These are phyloP conservation scores for Volucella zonaria DNA, from an alignment of 2,888 invertebrate genomes.

Conservation along the genomic window DNA sequence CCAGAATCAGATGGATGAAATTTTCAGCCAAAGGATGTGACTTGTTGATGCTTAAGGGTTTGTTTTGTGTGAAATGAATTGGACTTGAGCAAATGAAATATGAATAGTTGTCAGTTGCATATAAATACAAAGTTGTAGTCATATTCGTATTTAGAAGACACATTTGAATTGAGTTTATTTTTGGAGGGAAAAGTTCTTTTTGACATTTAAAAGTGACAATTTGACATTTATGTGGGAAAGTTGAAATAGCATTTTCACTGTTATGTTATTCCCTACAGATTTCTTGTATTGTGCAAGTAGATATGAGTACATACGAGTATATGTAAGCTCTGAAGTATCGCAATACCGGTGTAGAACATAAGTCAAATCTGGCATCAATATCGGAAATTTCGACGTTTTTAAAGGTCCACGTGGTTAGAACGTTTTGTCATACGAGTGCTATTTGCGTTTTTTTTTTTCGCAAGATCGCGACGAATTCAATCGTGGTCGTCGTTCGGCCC, in stretches of 20 bases:
- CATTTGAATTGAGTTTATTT: constrained; percentile 16
- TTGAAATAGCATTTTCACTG: constrained; percentile 25
- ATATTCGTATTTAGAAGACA: background rate
- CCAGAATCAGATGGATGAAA: constrained; percentile 4
- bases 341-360: too few species aligned
- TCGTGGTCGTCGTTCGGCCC: too few species aligned
- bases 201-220: constrained; percentile 15
- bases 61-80: constrained; percentile 47
- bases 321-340: too few species aligned
- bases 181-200: background rate
- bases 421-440: too few species aligned
- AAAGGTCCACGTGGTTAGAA: too few species aligned
- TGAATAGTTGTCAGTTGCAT: constrained; percentile 28
- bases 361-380: too few species aligned
- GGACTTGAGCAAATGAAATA: constrained; percentile 22
- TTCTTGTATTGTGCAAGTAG: too few species aligned
- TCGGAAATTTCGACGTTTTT: too few species aligned
- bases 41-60: constrained; percentile 46
- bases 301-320: too few species aligned
- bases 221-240: constrained; percentile 38
- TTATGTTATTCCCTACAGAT: background rate
- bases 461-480: too few species aligned
- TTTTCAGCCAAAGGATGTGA: constrained; percentile 6
- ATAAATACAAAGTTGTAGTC: background rate
- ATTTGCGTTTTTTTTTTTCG: too few species aligned